Percentiles rank a stretch among this genome's conserved stretches.
Conservation (phyloP, 2,797 vertebrate species). For the Dermochelys coriacea region DNA sequence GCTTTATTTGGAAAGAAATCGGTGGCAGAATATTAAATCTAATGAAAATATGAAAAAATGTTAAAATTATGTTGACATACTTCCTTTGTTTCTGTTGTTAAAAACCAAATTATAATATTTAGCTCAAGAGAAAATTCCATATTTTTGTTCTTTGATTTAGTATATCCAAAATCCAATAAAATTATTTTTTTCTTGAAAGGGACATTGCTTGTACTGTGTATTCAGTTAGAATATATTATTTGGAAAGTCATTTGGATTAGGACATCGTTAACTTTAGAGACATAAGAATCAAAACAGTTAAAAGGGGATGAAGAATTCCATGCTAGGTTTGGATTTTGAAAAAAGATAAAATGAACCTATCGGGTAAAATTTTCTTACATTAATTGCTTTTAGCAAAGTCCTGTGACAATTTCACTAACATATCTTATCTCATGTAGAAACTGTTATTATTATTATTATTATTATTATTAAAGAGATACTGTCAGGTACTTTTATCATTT, state of each 20-base stretch:
- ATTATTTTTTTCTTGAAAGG: not conserved
- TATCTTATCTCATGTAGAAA: not conserved
- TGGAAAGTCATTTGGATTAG: not conserved
- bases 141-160: not conserved
- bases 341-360: not conserved
- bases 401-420: conserved; percentile 2
- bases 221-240: not conserved
- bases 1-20: not conserved
- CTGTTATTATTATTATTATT: not conserved
- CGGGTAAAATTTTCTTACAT: not conserved
- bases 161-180: not conserved
- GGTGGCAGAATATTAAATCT: not conserved
- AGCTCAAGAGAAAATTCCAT: not conserved
- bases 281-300: not conserved
- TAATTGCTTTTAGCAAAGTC: not conserved
- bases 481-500: not conserved
- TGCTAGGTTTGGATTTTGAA: not conserved
- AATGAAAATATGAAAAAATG: not conserved
- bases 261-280: not conserved
- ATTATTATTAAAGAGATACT: not conserved
- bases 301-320: not conserved
- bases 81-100: not conserved
- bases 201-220: not conserved
- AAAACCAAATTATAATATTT: not conserved
- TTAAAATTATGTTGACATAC: not conserved